Evolutionary conservation across 1,140 invertebrate species (phyloP).

Genomic region (Drosophila biarmipes): DNA sequence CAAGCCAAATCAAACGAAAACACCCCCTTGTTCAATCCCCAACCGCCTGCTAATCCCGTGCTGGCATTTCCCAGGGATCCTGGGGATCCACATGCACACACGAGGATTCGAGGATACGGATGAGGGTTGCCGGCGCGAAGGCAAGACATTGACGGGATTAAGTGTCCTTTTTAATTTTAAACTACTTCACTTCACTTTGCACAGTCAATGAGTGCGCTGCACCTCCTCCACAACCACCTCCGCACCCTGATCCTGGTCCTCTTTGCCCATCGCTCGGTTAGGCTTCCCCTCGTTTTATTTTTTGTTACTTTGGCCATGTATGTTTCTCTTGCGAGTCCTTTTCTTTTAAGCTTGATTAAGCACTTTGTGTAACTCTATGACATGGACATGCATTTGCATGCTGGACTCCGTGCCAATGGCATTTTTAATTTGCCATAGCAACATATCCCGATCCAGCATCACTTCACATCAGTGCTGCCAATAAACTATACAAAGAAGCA

Average conservation of each 20-base stretch:
- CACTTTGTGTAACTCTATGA: conserved; percentile 81
- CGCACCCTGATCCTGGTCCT: not conserved
- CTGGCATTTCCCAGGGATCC: conserved; percentile 48
- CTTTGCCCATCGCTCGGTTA: conserved; percentile 6
- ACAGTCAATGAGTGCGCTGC: conserved; percentile 60
- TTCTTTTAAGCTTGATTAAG: conserved; percentile 81
- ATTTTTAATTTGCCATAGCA: conserved; percentile 74
- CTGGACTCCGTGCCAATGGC: conserved; percentile 55
- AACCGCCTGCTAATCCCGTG: conserved; percentile 52
- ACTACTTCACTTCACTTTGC: conserved; percentile 78
- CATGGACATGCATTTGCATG: conserved; percentile 68
- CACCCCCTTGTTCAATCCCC: conserved; percentile 27
- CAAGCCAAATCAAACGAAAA: conserved; percentile 75
- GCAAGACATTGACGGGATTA: conserved; percentile 72
- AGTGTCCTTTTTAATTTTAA: conserved; percentile 82
- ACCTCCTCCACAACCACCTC: not conserved
- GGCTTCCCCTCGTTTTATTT: conserved; percentile 22
- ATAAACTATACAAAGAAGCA: not conserved
- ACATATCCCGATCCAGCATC: conserved; percentile 31
- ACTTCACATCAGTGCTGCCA: conserved; percentile 14
- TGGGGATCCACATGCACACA: conserved; percentile 12
- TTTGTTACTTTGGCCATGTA: conserved; percentile 27
- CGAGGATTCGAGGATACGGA: conserved; percentile 7
- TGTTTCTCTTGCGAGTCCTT: conserved; percentile 69
- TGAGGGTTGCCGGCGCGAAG: conserved; percentile 41